Evolutionary conservation across 2,888 invertebrate species (phyloP), one percentile per base, ranked within the genome.

Genomic region (Euclidia mi): DNA sequence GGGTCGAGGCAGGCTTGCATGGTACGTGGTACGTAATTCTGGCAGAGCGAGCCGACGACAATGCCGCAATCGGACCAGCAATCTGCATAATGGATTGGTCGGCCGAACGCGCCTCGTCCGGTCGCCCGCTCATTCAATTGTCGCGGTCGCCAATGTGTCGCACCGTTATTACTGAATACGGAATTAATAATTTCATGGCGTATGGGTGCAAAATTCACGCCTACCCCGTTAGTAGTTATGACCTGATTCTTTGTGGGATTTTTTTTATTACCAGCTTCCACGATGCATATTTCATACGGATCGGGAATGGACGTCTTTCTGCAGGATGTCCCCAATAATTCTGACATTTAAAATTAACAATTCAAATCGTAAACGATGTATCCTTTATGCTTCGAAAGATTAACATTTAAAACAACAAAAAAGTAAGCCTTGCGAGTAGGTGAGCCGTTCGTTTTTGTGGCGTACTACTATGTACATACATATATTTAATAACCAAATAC

Each of bases 41-140:
- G 84, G 82, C 83, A 80, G 81, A 81, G 80, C 86, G 85, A 85
- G 85, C 83, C 81, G 79, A 81, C 91, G 91, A 93, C 93, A 93
- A 93, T 93, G 92, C 92, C 89, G 91, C 94, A 93, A 93, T 93
- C 93, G 92, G 90, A 79, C 84, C 84, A 84, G 83, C 92, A 92
- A 94, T 94, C 94, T 94, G 90, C 94, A 94, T 94, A 94, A 93
- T 93, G 91, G 94, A 94, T 94, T 92, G 94, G 89, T 91, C 91
- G 89, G 85, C 81, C 89, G 91, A 89, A 88, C 91, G 90, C 88
- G 82, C 57, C 60, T 62, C 78, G 78, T 88, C 91, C 91, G 89
- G 89, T 87, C 89, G 86, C 70, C 42, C 81, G 89, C 86, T 93
- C 93, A 93, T 93, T 92, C 92, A 93, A 94, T 94, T 94, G 92